Evolutionary conservation across 2,113 vertebrate genomes (phyloP), one percentile per base, ranked within the genome.

Genomic region (Cacatua alba): DNA sequence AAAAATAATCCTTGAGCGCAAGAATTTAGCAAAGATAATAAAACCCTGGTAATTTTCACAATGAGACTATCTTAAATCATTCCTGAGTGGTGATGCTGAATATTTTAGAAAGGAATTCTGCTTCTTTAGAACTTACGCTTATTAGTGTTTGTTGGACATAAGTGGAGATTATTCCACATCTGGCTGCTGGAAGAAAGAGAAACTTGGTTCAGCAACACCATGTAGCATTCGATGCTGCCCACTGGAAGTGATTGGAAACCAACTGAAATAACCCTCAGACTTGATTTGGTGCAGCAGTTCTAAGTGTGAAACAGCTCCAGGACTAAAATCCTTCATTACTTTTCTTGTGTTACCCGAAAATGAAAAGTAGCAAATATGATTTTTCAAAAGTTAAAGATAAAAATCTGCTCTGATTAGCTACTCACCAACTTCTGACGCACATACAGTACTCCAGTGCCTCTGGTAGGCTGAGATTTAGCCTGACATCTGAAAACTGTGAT

Each of bases 91-190:
- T 52, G 8, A 77, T 13, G 26, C 24, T 74, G 37, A 70, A 48
- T 10, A 63, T 49, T 86, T 82, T 88, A 49, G 39, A 70, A 70
- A 49, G 33, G 16, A 55, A 33, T 33, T 90, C 49, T 20, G 2
- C 29, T 79, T 74, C 43, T 68, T 72, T 55, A 48, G 17, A 14
- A 29, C 15, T 75, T 59, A 78, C 46, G 6, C 5, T 62, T 63
- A 67, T 10, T 0, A 0, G 5, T 26, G 33, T 49, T 77, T 53
- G 3, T n/a, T 69, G 59, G 25, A 26, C 18, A 5, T 20, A 8
- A 14, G 11, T 53, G 37, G 28, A 49, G 23, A 35, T 76, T 75
- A 43, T 60, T 88, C 12, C 44, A 76, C 21, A 16, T 26, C 13
- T 68, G 16, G 5, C 37, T 83, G 13, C 51, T 70, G 60, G 18